Conservation (phyloP, 2,888 invertebrate genomes). For the Drosophila mulleri region DNA sequence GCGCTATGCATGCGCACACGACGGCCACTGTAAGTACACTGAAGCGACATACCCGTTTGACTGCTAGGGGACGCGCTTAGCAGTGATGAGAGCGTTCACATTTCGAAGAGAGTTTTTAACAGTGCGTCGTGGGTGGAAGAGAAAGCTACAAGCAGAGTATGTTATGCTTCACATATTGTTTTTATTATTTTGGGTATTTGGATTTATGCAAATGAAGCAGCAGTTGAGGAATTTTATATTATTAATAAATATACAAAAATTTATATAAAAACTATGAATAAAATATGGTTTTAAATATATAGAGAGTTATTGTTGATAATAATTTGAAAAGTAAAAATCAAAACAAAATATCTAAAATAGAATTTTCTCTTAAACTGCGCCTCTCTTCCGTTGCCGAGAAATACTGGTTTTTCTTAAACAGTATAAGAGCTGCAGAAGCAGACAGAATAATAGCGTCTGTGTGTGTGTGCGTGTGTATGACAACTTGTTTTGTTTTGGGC, state of each 20-base stretch:
- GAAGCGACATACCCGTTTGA: slow-evolving; percentile 30
- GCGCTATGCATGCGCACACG: slow-evolving; percentile 49
- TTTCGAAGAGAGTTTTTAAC: slow-evolving; percentile 16
- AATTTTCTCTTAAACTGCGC: slow-evolving; percentile 21
- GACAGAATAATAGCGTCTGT: background rate
- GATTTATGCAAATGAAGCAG: background rate
- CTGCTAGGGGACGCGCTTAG: slow-evolving; percentile 6
- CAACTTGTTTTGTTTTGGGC: slow-evolving; percentile 63
- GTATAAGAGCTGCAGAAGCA: slow-evolving; percentile 44
- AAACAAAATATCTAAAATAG: background rate
- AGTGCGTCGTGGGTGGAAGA: slow-evolving; percentile 20
- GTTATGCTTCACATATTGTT: background rate
- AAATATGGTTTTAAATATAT: background rate
- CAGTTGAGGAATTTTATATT: too few relatives aligned
- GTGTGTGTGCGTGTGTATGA: slow-evolving; percentile 1
- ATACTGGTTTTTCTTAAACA: slow-evolving; percentile 45
- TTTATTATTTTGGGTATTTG: background rate
- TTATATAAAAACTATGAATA: background rate
- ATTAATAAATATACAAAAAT: background rate
- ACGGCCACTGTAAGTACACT: slow-evolving; percentile 47
- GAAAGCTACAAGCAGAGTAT: background rate
- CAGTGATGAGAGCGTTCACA: slow-evolving; percentile 16
- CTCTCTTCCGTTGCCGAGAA: slow-evolving; percentile 31
- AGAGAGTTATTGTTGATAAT: background rate
- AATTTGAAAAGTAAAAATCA: background rate